Conservation (phyloP, 2,797 vertebrate species). For the Oryzias dopingdopingensis region DNA sequence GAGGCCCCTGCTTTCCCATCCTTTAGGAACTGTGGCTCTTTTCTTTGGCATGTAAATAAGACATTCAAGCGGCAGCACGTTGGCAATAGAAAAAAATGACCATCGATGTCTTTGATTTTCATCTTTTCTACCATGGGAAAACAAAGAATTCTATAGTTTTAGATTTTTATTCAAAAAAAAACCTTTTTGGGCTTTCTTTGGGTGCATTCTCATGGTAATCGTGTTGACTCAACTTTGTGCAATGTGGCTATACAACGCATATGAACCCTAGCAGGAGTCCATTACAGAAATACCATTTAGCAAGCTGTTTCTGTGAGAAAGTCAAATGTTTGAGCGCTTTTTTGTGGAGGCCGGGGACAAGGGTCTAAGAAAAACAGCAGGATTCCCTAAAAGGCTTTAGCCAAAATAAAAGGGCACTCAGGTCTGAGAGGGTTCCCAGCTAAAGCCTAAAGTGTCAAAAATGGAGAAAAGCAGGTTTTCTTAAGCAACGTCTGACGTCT, state of each 20-base stretch:
- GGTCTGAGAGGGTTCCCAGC: conserved; percentile 77
- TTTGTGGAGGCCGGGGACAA: conserved; percentile 68
- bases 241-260: conserved; percentile 79
- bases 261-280: conserved; percentile 88
- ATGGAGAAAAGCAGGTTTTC: conserved; percentile 72
- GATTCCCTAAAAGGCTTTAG: conserved; percentile 69
- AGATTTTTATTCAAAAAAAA: conserved; percentile 82
- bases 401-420: conserved; percentile 71
- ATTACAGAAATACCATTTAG: conserved; percentile 86
- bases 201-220: conserved; percentile 84
- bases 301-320: conserved; percentile 86
- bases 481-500: conserved; percentile 55
- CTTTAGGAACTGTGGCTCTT: conserved; percentile 79
- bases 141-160: conserved; percentile 92
- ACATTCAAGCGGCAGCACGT: conserved; percentile 89
- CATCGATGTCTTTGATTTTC: conserved; percentile 90
- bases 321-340: conserved; percentile 82
- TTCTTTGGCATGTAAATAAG: conserved; percentile 95
- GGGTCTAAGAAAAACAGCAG: conserved; percentile 72
- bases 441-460: conserved; percentile 76
- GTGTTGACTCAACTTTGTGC: conserved; percentile 86
- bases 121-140: conserved; percentile 73
- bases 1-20: conserved; percentile 84
- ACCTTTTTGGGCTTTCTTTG: conserved; percentile 76
- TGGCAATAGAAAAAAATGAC: conserved; percentile 87